Percentiles rank a stretch among this genome's conserved stretches.
phyloP scores from a whole-genome alignment of 30 jellyfish, hydroid and myxozoan genomes.

The Hydractinia symbiolongicarpus region DNA sequence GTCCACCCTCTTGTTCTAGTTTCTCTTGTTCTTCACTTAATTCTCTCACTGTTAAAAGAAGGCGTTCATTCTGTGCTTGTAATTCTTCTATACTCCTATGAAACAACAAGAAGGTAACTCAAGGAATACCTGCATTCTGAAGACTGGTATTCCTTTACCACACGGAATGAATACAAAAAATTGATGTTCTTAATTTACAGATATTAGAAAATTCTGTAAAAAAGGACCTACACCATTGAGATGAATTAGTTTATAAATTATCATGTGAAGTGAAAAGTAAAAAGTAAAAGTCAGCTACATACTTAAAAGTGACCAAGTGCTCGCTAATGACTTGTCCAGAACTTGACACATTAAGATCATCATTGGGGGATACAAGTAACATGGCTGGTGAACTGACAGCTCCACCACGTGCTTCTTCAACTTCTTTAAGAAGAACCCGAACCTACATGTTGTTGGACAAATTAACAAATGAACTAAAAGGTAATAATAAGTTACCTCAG shows the following conservation, averaged over 20 bases:
- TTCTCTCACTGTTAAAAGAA: slow-evolving; percentile 81
- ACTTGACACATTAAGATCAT: slow-evolving; percentile 52
- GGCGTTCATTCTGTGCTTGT: slow-evolving; percentile 84
- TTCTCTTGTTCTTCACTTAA: slow-evolving; percentile 90
- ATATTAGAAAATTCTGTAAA: too few relatives aligned
- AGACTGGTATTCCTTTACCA: too few relatives aligned
- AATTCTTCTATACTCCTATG: slow-evolving; percentile 87
- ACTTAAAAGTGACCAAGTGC: slow-evolving; percentile 89
- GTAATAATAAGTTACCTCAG: neutral
- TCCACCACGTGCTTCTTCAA: slow-evolving; percentile 96
- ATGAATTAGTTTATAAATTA: neutral
- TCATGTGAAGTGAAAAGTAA: neutral
- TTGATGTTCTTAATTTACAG: too few relatives aligned
- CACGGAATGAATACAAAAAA: too few relatives aligned
- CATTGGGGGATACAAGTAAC: slow-evolving; percentile 44
- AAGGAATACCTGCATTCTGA: neutral
- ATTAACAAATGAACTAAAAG: neutral
- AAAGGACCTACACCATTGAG: too few relatives aligned
- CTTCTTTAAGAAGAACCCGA: slow-evolving; percentile 77
- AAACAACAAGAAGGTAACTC: neutral
- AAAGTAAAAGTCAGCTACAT: slow-evolving; percentile 2
- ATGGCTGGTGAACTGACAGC: slow-evolving; percentile 59
- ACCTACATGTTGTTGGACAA: slow-evolving; percentile 32
- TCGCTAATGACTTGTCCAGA: slow-evolving; percentile 93
- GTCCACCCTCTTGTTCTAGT: slow-evolving; percentile 64